Conservation (phyloP, 1,140 invertebrate genomes). For the Rhopalosiphum maidis region DNA sequence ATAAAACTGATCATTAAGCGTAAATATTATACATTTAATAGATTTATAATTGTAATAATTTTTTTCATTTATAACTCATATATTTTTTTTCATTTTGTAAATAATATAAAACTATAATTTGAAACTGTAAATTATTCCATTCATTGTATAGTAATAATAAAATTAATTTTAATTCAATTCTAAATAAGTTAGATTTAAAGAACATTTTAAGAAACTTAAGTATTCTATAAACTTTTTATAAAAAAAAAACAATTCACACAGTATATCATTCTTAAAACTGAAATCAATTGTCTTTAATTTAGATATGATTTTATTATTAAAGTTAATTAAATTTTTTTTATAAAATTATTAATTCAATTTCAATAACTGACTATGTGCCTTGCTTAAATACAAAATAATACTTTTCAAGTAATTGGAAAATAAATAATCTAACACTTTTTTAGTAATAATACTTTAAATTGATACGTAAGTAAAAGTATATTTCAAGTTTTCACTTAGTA, state of each 20-base stretch:
- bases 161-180: too few relatives aligned
- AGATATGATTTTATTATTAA: background rate
- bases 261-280: background rate
- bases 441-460: too few relatives aligned
- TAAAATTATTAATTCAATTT: background rate
- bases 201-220: too few relatives aligned
- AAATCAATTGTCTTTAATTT: background rate
- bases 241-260: background rate
- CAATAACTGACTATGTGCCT: background rate
- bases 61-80: conserved; percentile 18
- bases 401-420: too few relatives aligned
- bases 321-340: background rate
- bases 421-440: too few relatives aligned
- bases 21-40: background rate
- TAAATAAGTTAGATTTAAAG: too few relatives aligned
- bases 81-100: too few relatives aligned
- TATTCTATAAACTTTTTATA: background rate
- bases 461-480: too few relatives aligned
- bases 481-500: too few relatives aligned
- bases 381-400: background rate
- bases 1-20: background rate
- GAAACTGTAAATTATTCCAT: too few relatives aligned
- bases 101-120: too few relatives aligned
- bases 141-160: too few relatives aligned
- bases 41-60: background rate